Evolutionary conservation across 2,797 vertebrate species (phyloP), one percentile per base, ranked within the genome.

Genomic region (Mormyrus hasselquistii): DNA sequence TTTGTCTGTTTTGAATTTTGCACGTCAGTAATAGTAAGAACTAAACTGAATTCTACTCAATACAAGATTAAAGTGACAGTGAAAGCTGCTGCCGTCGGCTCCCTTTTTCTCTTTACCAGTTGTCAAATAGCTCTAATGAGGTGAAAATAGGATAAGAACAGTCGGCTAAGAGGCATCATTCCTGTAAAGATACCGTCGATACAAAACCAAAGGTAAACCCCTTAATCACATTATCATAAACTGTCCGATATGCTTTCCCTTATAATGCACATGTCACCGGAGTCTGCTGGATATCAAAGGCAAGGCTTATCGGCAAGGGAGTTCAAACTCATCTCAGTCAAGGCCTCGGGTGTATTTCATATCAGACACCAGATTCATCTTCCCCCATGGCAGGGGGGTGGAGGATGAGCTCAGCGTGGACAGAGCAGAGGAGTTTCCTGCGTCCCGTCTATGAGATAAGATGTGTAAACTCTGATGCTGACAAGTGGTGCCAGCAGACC

Each of bases 361-460:
- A 25, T 73, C 10, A 87, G 53, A 79, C 59, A 50, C 14, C 76
- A 62, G 79, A 88, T 76, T 69, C 62, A 25, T 88, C 62, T 87
- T 87, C 89, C 3, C 22, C 62, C 10, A 22, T 19, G 22, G 22
- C 0, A 7, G 57, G 57, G 57, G 7, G 2, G 25, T 29, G 16
- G 19, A 89, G 83, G 88, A 22, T 84, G 10, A 9, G 90, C 84
- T 62, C 84, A 89, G 89, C 86, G 86, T 53, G 50, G 89, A 34
- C 88, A 25, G 55, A 87, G 83, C 53, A 86, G 88, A 22, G 88
- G 84, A 88, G 90, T 88, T 86, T 93, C 62, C 88, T 8, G 88
- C 88, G 82, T 88, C 89, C 91, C 89, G 89, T 90, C 87, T 88
- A 59, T 82, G 76, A 92, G 90, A 92, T 92, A 90, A 92, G 91